Conservation (phyloP, 2,113 vertebrate genomes). For the Neotoma lepida region DNA sequence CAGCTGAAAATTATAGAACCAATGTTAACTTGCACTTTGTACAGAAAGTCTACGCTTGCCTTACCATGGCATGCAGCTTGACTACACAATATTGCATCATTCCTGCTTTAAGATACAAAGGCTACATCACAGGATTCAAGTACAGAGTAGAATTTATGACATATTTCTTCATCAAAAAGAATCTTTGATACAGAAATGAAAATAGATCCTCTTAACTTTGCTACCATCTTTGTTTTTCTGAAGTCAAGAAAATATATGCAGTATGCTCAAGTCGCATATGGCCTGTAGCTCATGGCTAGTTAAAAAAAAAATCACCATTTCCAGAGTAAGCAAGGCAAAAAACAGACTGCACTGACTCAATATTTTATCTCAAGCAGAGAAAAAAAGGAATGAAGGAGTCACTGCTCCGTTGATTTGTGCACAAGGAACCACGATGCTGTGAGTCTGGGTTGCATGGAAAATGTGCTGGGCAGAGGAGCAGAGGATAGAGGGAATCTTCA, state of each 20-base stretch:
- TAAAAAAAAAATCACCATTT: not conserved
- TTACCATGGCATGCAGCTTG: not conserved
- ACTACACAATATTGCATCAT: not conserved
- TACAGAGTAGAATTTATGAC: not conserved
- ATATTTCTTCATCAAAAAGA: conserved; percentile 7
- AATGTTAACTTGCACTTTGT: not conserved
- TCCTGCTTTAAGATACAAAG: not conserved
- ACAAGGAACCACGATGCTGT: not conserved
- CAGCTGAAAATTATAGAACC: not conserved
- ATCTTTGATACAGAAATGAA: not conserved
- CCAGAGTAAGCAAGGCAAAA: not conserved
- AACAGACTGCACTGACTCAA: not conserved
- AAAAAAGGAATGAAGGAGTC: not conserved
- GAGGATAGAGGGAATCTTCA: not conserved
- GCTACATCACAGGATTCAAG: not conserved
- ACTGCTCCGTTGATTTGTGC: not conserved
- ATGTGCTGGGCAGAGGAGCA: not conserved
- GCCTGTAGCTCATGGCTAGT: not conserved
- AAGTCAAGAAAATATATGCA: not conserved
- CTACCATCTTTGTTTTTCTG: not conserved
- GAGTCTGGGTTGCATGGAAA: not conserved
- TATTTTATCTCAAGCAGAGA: conserved; percentile 1
- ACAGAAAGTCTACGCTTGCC: not conserved
- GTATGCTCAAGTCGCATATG: not conserved
- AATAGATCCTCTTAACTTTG: conserved; percentile 22